Percentiles rank a stretch among this genome's conserved stretches.
Evolutionary conservation across 1,140 invertebrate species (phyloP).

Genomic region (Microplitis demolitor): DNA sequence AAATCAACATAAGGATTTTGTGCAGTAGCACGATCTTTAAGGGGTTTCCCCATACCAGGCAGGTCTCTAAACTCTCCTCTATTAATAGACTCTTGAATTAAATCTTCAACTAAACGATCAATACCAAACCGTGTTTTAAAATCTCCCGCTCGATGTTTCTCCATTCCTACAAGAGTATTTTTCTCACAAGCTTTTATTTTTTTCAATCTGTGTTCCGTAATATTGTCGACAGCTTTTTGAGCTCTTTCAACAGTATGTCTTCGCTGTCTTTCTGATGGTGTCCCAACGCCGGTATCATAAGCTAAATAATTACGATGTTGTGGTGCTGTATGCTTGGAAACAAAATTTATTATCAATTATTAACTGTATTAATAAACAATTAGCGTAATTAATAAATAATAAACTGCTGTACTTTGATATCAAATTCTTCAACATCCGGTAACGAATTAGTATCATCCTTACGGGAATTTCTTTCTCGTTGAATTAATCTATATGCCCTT

Average conservation of each 20-base stretch:
- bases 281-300: slow-evolving; percentile 78
- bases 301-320: slow-evolving; percentile 87
- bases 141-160: slow-evolving; percentile 68
- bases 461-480: slow-evolving; percentile 49
- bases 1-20: slow-evolving; percentile 85
- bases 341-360: slow-evolving; percentile 36
- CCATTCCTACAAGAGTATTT: slow-evolving; percentile 66
- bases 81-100: slow-evolving; percentile 88
- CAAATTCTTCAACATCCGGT: slow-evolving; percentile 57
- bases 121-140: slow-evolving; percentile 84
- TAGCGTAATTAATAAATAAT: background rate
- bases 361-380: slow-evolving; percentile 21
- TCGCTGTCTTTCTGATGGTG: slow-evolving; percentile 75
- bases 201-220: slow-evolving; percentile 75
- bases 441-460: slow-evolving; percentile 60
- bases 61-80: slow-evolving; percentile 87
- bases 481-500: slow-evolving; percentile 63
- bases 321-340: slow-evolving; percentile 75
- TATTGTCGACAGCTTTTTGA: slow-evolving; percentile 74
- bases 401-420: slow-evolving; percentile 57
- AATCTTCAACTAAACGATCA: slow-evolving; percentile 86
- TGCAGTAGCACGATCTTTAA: slow-evolving; percentile 63
- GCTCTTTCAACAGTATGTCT: slow-evolving; percentile 75
- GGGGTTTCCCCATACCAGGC: slow-evolving; percentile 79
- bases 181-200: slow-evolving; percentile 70